Percentiles rank a stretch among this genome's conserved stretches.
Evolutionary conservation across 2,797 vertebrate species (phyloP).

Genomic region (Melanotaenia maccullochi): DNA sequence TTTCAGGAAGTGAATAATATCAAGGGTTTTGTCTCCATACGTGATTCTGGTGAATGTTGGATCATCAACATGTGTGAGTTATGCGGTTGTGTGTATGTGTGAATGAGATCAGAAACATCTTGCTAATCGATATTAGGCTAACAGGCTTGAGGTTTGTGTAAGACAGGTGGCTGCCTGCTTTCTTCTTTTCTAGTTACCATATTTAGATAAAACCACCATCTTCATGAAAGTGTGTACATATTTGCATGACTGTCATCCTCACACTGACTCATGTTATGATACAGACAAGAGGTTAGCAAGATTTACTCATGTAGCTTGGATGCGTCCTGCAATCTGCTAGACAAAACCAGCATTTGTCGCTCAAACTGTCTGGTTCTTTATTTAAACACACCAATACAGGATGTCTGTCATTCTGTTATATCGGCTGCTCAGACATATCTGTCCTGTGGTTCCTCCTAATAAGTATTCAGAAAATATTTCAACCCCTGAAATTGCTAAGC

Average conservation of each 20-base stretch:
- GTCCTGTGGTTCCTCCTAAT: constrained; percentile 31
- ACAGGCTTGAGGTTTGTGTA: constrained; percentile 3
- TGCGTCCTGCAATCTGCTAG: constrained; percentile 67
- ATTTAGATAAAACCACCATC: constrained; percentile 37
- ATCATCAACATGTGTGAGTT: constrained; percentile 21
- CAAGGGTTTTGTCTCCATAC: constrained; percentile 3
- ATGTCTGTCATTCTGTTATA: constrained; percentile 62
- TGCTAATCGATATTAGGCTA: not conserved
- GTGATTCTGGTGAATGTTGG: not conserved
- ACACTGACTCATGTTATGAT: constrained; percentile 66
- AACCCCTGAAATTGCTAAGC: constrained; percentile 29
- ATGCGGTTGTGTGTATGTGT: constrained; percentile 23
- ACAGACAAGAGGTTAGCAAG: constrained; percentile 52
- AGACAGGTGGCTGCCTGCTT: constrained; percentile 14
- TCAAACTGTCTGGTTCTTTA: constrained; percentile 39
- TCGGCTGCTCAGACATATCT: constrained; percentile 41
- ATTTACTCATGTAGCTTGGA: constrained; percentile 58
- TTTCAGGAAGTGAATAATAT: constrained; percentile 14
- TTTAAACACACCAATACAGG: constrained; percentile 46
- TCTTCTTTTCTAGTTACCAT: constrained; percentile 11
- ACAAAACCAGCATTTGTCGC: constrained; percentile 42
- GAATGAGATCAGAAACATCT: constrained; percentile 46
- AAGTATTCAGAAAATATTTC: constrained; percentile 29
- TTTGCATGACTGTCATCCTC: constrained; percentile 51
- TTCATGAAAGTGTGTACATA: constrained; percentile 36